Evolutionary conservation across 1,140 invertebrate genomes (phyloP), one percentile per base, ranked within the genome.

Genomic region (Patella vulgata): DNA sequence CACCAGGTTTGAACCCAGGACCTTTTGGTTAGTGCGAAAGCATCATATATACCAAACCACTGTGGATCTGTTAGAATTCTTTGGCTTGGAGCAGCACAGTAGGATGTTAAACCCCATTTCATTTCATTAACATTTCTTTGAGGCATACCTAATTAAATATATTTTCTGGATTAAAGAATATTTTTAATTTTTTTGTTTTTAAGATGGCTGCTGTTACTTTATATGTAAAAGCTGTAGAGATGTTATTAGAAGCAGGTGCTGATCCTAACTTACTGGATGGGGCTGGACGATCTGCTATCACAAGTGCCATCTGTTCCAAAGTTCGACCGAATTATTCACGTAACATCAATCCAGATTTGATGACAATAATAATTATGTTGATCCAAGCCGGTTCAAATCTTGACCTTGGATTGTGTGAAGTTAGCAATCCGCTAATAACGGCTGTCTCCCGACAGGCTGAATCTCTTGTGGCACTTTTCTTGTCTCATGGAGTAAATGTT

Each of bases 271-370:
- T 23, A 9, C 12, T 66, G 23, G 71, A 73, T 40, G 52, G 40
- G 2, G 51, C 50, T 14, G 51, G 62, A 6, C 39, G 61, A n/a
- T 64, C 64, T 21, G 53, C 68, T 19, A 36, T 73, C 21, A 73
- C 71, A n/a, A 73, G 68, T 51, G 14, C 63, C n/a, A 60, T 73
- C 31, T 65, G 61, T 58, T 59, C 66, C 25, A 57, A 68, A 30
- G 51, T 61, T 1, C 19, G 17, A 14, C 17, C 36, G 0, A 28
- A 66, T 23, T 50, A 52, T 12, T 4, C 27, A 5, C 36, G 40
- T 23, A 44, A 57, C 28, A 48, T 73, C 5, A 64, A 68, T 42
- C 39, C 59, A n/a, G 56, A 70, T 31, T 33, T 68, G 0, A 64
- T 68, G 60, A 47, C 60, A 4, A 60, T 70, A 2, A 61, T 67